Evolutionary conservation across 2,888 invertebrate species (phyloP).

Genomic region (Andrena dorsata): DNA sequence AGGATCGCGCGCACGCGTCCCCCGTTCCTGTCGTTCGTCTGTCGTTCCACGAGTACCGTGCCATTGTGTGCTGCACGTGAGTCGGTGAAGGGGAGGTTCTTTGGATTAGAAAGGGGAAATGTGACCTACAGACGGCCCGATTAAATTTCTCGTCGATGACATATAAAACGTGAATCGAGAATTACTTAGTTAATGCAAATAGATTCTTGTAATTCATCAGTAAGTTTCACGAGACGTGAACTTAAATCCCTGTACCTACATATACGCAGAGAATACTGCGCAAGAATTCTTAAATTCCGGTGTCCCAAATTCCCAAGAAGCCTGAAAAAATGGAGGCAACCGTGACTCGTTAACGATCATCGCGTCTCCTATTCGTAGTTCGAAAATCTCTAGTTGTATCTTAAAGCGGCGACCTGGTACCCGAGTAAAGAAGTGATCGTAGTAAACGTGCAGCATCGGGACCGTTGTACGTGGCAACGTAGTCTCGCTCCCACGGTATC

Average conservation of each 20-base stretch:
- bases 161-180: too few species aligned
- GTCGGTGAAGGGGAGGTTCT: not conserved
- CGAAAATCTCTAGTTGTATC: conserved; percentile 57
- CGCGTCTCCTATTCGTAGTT: conserved; percentile 32
- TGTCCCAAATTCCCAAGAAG: conserved; percentile 24
- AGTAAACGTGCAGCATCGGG: conserved; percentile 25
- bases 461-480: conserved; percentile 21
- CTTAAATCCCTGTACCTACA: not conserved
- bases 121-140: not conserved
- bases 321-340: conserved; percentile 26
- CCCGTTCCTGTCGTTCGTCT: not conserved
- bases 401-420: conserved; percentile 29
- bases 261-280: not conserved
- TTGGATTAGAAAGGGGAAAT: too few species aligned
- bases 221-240: too few species aligned
- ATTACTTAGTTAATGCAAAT: too few species aligned
- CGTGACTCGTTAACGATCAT: conserved; percentile 60
- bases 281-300: not conserved
- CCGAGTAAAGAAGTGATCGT: conserved; percentile 47
- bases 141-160: not conserved
- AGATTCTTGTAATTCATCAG: too few species aligned
- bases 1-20: conserved; percentile 37
- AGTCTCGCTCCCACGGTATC: conserved; percentile 54
- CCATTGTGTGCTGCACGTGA: too few species aligned
- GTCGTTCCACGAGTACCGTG: not conserved